Evolutionary conservation across 2,113 vertebrate genomes (phyloP).

Genomic region (Brachyistius frenatus): DNA sequence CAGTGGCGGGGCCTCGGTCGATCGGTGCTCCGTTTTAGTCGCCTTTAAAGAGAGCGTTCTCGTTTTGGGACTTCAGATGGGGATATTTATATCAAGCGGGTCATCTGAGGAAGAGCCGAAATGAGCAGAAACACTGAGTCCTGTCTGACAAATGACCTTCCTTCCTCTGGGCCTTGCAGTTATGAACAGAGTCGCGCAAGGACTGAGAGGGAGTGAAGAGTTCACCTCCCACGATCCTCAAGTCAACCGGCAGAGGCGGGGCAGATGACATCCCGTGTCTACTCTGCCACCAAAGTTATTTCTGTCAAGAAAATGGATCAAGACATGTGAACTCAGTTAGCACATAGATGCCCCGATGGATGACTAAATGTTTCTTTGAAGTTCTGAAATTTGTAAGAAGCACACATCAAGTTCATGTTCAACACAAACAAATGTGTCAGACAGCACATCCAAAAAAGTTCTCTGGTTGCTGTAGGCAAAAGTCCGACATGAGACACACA

Average conservation of each 20-base stretch:
- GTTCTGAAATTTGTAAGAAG: neutral
- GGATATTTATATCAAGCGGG: conserved; percentile 85
- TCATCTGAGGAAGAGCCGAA: conserved; percentile 73
- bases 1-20: conserved; percentile 66
- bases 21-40: conserved; percentile 73
- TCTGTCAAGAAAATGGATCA: conserved; percentile 46
- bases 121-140: conserved; percentile 61
- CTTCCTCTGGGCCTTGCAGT: conserved; percentile 43
- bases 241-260: conserved; percentile 25
- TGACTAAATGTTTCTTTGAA: conserved; percentile 4
- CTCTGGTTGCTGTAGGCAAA: too few relatives aligned
- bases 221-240: conserved; percentile 45
- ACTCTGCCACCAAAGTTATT: conserved; percentile 26
- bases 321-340: neutral
- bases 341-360: neutral
- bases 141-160: conserved; percentile 67
- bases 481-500: too few relatives aligned
- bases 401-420: neutral
- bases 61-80: conserved; percentile 77
- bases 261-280: conserved; percentile 3
- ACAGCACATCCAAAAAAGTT: too few relatives aligned
- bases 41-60: conserved; percentile 76
- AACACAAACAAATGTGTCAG: too few relatives aligned
- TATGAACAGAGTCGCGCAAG: conserved; percentile 14
- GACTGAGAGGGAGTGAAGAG: conserved; percentile 36